Percentiles rank a stretch among this genome's conserved stretches.
Evolutionary conservation across 64 coral and sea anemone genomes (phyloP).

Genomic region (Actinia equina): DNA sequence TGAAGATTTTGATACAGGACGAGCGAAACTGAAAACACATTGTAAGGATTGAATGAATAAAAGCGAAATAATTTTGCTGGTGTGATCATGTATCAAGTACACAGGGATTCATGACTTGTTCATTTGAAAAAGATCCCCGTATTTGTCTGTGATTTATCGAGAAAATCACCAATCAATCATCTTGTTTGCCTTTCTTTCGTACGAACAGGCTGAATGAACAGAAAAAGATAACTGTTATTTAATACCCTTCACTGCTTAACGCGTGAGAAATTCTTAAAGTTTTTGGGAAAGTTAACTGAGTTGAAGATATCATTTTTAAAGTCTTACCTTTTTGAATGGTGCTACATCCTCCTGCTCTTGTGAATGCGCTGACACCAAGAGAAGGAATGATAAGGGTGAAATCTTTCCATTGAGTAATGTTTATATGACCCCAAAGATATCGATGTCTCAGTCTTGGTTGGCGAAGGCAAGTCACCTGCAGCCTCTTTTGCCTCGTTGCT

Average conservation of each 20-base stretch:
- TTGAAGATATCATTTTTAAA: neutral
- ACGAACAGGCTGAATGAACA: neutral
- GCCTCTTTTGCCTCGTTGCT: neutral
- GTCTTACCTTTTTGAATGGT: slow-evolving; percentile 44
- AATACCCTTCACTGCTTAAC: neutral
- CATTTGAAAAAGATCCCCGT: neutral
- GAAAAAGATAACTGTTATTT: neutral
- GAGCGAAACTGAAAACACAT: neutral
- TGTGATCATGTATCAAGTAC: neutral
- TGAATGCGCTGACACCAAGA: slow-evolving; percentile 40
- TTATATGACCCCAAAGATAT: slow-evolving; percentile 6
- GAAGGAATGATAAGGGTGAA: slow-evolving; percentile 57
- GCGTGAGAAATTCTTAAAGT: neutral
- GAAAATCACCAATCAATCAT: neutral
- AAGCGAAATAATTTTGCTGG: neutral
- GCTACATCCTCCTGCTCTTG: slow-evolving; percentile 23
- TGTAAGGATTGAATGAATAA: no score
- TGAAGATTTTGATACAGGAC: neutral
- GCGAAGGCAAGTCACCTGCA: slow-evolving; percentile 12
- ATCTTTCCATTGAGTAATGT: slow-evolving; percentile 52
- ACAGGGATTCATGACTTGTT: neutral
- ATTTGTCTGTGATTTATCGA: neutral
- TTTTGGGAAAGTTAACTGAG: neutral
- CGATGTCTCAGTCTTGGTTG: slow-evolving; percentile 11
- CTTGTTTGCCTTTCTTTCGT: neutral